A percentile compares a stretch with the other conserved stretches of the same genome.
Conservation (phyloP, 2,113 vertebrate genomes). For the Sinocyclocheilus anophthalmus region DNA sequence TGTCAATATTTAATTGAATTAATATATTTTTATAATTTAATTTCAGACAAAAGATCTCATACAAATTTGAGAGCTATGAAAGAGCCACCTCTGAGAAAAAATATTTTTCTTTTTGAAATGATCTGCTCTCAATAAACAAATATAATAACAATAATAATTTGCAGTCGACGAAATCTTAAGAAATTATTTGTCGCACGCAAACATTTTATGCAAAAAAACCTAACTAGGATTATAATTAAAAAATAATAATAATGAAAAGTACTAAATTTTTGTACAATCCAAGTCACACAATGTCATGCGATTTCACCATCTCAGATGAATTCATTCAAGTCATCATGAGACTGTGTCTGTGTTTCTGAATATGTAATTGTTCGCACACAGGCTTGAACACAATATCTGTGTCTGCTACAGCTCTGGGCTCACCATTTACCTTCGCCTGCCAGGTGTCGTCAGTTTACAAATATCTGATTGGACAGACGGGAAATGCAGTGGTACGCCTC, state of each 20-base stretch:
- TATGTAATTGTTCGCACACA: conserved; percentile 46
- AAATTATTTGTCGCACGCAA: too few species aligned
- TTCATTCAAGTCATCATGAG: background rate
- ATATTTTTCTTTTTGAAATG: background rate
- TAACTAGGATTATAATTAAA: background rate
- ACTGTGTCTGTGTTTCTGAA: background rate
- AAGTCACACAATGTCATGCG: background rate
- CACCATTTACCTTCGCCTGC: conserved; percentile 57
- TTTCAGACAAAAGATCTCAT: background rate
- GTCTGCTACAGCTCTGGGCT: conserved; percentile 35
- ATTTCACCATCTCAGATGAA: background rate
- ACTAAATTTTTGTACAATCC: background rate
- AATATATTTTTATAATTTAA: background rate
- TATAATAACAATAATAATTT: too few species aligned
- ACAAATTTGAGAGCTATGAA: background rate
- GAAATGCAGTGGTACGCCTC: conserved; percentile 66
- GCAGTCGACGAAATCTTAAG: background rate
- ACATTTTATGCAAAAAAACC: background rate
- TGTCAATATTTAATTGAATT: background rate
- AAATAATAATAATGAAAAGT: background rate
- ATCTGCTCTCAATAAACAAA: background rate
- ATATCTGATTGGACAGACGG: conserved; percentile 68
- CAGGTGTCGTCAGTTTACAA: conserved; percentile 55
- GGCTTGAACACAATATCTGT: conserved; percentile 39
- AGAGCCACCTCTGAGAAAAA: background rate